Evolutionary conservation across 2,797 vertebrate genomes (phyloP), one percentile per base, ranked within the genome.

Genomic region (Todus mexicanus): DNA sequence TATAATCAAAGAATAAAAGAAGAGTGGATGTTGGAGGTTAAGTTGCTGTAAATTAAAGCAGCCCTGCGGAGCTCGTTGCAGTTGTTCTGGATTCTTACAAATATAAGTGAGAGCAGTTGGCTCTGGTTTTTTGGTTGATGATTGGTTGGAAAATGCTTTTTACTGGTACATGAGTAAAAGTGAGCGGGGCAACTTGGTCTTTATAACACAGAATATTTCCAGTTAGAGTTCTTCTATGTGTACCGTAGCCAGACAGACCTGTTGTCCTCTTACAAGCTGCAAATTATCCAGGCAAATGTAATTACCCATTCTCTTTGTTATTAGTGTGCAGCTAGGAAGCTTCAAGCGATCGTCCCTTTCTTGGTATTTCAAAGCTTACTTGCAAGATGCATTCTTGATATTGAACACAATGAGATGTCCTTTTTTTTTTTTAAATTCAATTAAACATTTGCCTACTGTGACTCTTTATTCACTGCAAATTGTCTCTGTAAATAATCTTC

Each of bases 401-500:
- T 96, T 90, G 96, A 96, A 96, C 95, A 97, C 98, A 97, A 97
- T 97, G 95, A 97, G 97, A 97, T 97, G 94, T 95, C 96, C 87
- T 94, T 79, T 94, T 92, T 93, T 92, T 63, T 61, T 61, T 61
- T 89, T 92, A 73, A 97, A 98, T 97, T 98, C 97, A 98, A 98
- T 98, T 98, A 98, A 97, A 97, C 96, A 97, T 97, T 98, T 97
- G 96, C 98, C 98, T 97, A 98, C 98, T 97, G 98, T 97, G 98
- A 97, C 97, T 98, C 97, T 97, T 98, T 97, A 97, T 97, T 98
- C 98, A 96, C 94, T 92, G 97, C 97, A 97, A 97, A 98, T 97
- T 97, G 97, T 98, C 97, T 98, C 97, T 95, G 98, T 98, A 98
- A 98, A 98, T 98, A 98, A 97, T 97, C 97, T 98, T 97, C 98